Evolutionary conservation across 2,113 vertebrate genomes (phyloP).

Genomic region (Hypanus sabinus): DNA sequence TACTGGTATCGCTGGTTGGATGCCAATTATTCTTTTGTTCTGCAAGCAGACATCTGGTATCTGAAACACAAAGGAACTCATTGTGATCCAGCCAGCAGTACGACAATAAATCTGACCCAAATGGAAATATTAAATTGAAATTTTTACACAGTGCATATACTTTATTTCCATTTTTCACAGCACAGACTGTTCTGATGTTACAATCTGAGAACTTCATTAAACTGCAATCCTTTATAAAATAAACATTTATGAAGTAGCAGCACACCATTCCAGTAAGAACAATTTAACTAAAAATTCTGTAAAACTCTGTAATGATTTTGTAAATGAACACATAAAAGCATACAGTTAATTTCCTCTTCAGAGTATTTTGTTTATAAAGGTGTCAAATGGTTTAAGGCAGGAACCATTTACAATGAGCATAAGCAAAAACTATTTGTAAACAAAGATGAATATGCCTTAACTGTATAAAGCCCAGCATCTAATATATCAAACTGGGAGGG

Average conservation of each 20-base stretch:
- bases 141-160: neutral
- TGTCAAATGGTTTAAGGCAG: neutral
- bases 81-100: slow-evolving; percentile 21
- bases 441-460: neutral
- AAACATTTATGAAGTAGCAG: neutral
- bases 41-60: slow-evolving; percentile 21
- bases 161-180: neutral
- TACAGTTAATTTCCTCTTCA: neutral
- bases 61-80: slow-evolving; percentile 33
- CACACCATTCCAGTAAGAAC: neutral
- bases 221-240: neutral
- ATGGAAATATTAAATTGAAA: slow-evolving; percentile 28
- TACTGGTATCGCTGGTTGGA: neutral
- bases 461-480: neutral
- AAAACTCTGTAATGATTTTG: neutral
- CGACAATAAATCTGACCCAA: slow-evolving; percentile 15
- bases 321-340: neutral
- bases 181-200: neutral
- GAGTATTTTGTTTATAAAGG: neutral
- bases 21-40: slow-evolving; percentile 34
- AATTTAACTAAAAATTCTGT: neutral
- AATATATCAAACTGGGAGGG: neutral
- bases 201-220: neutral
- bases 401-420: neutral
- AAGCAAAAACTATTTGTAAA: slow-evolving; percentile 1